phyloP scores from a whole-genome alignment of 2,113 vertebrate species.

The rat (Rattus norvegicus) region DNA sequence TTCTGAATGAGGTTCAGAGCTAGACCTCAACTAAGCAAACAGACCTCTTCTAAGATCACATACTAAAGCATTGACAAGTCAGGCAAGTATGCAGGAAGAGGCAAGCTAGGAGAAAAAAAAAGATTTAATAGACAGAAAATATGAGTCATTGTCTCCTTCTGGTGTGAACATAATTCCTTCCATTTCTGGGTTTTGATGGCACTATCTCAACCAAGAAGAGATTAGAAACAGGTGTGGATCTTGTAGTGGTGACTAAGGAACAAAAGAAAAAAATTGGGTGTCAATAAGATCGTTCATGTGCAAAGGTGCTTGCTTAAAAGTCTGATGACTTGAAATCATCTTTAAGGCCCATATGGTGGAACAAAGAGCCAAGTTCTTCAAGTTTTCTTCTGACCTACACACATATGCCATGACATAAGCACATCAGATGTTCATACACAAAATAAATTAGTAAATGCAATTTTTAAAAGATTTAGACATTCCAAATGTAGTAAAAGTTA shows the following conservation, averaged over 20 bases:
- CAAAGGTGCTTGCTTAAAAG: background rate
- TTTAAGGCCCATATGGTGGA: background rate
- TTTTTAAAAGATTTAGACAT: background rate
- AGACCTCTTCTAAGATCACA: background rate
- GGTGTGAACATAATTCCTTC: background rate
- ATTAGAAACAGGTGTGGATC: background rate
- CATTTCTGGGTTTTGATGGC: background rate
- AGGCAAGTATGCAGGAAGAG: background rate
- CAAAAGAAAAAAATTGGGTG: background rate
- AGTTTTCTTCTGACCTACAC: background rate
- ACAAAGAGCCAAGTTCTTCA: background rate
- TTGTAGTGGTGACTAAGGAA: background rate
- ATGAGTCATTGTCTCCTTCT: background rate
- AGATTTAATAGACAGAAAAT: background rate
- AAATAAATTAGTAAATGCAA: background rate
- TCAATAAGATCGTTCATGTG: background rate
- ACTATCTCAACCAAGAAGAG: background rate
- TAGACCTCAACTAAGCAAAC: background rate
- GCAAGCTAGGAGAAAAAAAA: background rate
- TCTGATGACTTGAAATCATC: background rate
- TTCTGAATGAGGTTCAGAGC: background rate
- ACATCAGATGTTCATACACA: background rate
- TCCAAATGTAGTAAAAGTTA: background rate
- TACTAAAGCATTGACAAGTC: background rate
- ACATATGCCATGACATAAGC: background rate